phyloP scores from a whole-genome alignment of 2,888 invertebrate genomes.

The Mongoloraphidia duomilia region DNA sequence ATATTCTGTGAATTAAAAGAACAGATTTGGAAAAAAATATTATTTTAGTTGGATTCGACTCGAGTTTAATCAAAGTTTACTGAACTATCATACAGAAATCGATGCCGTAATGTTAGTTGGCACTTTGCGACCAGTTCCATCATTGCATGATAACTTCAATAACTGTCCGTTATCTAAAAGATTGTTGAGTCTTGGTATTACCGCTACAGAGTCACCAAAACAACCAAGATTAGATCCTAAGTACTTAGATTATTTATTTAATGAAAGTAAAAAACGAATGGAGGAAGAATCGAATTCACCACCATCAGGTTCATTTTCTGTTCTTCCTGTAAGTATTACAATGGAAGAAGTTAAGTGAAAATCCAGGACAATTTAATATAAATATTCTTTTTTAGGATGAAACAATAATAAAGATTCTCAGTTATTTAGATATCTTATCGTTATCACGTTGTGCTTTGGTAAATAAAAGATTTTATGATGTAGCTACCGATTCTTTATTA shows the following conservation, averaged over 20 bases:
- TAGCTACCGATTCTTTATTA: conserved; percentile 58
- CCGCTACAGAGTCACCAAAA: conserved; percentile 10
- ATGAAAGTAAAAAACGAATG: not conserved
- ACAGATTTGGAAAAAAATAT: not conserved
- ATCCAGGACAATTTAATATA: not conserved
- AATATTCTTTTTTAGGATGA: conserved; percentile 55
- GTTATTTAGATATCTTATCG: conserved; percentile 65
- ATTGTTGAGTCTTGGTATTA: conserved; percentile 18
- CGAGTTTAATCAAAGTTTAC: conserved; percentile 69
- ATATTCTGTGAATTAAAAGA: not conserved
- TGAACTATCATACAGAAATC: conserved; percentile 76
- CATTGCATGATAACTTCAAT: conserved; percentile 17
- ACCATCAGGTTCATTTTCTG: conserved; percentile 12
- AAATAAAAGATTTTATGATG: conserved; percentile 54
- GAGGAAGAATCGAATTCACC: not conserved
- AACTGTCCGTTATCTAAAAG: conserved; percentile 18
- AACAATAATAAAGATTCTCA: conserved; percentile 63
- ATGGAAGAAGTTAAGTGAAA: not conserved
- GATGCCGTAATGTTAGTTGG: conserved; percentile 75
- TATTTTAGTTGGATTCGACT: conserved; percentile 55
- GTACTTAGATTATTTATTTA: not conserved
- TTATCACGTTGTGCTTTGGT: conserved; percentile 63
- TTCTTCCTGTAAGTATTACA: conserved; percentile 26
- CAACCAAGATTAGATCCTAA: not conserved
- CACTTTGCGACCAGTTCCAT: conserved; percentile 30